Base-by-base conservation (phyloP, 2,113 vertebrate genomes). In the Archocentrus centrarchus region DNA sequence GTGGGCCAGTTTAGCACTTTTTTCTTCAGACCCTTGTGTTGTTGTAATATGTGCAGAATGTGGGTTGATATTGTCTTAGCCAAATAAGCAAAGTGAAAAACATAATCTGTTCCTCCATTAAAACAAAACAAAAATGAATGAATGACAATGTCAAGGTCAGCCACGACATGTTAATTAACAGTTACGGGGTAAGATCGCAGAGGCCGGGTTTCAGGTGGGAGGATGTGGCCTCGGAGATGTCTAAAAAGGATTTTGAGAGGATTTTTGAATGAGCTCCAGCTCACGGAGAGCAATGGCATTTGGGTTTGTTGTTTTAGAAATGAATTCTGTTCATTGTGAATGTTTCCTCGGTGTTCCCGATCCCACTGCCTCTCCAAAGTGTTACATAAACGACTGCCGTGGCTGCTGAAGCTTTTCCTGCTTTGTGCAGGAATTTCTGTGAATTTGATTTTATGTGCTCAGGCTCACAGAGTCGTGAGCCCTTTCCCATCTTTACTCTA, bases 261-360 rank as follows among this genome's bases (percentile, higher is more conserved):
- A 24, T 24, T 24, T 24, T 20, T 20, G 50, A 53, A 53, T 20
- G 50, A 50, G 44, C 14, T 15, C 44, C 11, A 5, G 41, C 11
- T 14, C 11, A 13, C 5, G 41, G 11, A 44, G 44, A 50, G 44
- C 44, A 14, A 6, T 6, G 44, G 14, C 15, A 14, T 18, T 53
- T 11, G 18, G 6, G 6, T 7, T 8, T 53, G 6, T 53, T 53
- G 50, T 53, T 53, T 20, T 20, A 53, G 7, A 15, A 50, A 17
- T 50, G 11, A 47, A 14, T 47, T 50, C 14, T 50, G 14, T 50
- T 6, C 14, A 0, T 47, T 0, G 2, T 27, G 14, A 47, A 47
- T 68, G 22, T 68, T 68, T 68, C 39, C 5, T 0, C 8, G 11
- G 0, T 68, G 44, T 47, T 1, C 64, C 64, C 47, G 22, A 6